Percentiles rank a stretch among this genome's conserved stretches.
These are phyloP conservation scores for Aphaenogaster rudis DNA, from an alignment of 1,140 invertebrate species.

Conservation along the genomic window DNA sequence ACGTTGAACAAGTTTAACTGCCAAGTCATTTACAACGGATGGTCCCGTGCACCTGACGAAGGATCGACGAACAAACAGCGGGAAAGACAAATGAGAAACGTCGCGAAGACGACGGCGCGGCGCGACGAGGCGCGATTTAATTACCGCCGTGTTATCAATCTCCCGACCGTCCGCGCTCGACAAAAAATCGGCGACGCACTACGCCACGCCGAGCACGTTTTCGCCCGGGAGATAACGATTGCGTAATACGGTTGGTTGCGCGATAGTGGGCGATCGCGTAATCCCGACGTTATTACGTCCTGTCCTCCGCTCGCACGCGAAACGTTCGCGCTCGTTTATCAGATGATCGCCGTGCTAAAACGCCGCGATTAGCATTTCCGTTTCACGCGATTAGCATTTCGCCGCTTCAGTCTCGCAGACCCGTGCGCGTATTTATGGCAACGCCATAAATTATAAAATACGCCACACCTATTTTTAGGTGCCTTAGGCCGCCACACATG, in stretches of 20 bases:
- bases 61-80: neutral
- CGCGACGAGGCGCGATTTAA: neutral
- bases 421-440: neutral
- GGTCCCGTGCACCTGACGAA: neutral
- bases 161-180: neutral
- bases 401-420: neutral
- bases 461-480: no score
- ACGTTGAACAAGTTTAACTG: neutral
- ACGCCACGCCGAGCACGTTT: constrained; percentile 10
- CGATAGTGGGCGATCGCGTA: constrained; percentile 19
- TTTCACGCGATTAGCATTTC: neutral
- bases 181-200: constrained; percentile 13
- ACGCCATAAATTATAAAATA: neutral
- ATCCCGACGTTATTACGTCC: constrained; percentile 25
- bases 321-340: constrained; percentile 61
- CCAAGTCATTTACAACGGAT: neutral
- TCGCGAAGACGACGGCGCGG: neutral
- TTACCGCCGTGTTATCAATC: constrained; percentile 30
- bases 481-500: no score
- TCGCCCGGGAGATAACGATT: constrained; percentile 45
- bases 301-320: constrained; percentile 51
- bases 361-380: constrained; percentile 46
- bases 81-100: neutral
- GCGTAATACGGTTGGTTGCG: constrained; percentile 29
- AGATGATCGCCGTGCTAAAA: constrained; percentile 27